phyloP scores from a whole-genome alignment of 2,888 invertebrate genomes.

The Argyresthia goedartella region DNA sequence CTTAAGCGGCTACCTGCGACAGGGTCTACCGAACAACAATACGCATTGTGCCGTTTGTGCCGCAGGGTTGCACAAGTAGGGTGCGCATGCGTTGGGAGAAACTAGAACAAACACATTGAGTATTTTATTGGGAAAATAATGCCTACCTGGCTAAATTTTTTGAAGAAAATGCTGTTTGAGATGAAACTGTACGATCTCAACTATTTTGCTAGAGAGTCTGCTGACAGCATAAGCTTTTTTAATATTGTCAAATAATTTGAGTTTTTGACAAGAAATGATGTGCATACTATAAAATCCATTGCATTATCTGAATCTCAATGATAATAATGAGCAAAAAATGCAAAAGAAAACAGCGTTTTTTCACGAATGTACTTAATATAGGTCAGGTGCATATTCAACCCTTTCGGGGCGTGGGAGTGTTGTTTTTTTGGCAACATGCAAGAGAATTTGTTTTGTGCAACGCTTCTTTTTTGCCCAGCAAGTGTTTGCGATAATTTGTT shows the following conservation, averaged over 20 bases:
- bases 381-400: constrained; percentile 69
- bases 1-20: constrained; percentile 54
- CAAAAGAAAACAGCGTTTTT: constrained; percentile 47
- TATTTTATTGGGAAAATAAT: too few relatives aligned
- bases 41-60: constrained; percentile 36
- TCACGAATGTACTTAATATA: constrained; percentile 44
- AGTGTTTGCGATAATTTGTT: constrained; percentile 69
- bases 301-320: constrained; percentile 34
- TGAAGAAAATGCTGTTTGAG: too few relatives aligned
- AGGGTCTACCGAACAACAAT: constrained; percentile 22
- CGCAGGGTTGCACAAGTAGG: constrained; percentile 41
- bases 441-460: constrained; percentile 47
- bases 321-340: constrained; percentile 58
- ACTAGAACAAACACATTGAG: too few relatives aligned
- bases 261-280: constrained; percentile 13
- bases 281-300: constrained; percentile 33
- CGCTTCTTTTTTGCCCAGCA: constrained; percentile 36
- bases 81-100: constrained; percentile 20
- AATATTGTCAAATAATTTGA: neutral
- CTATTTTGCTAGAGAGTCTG: too few relatives aligned
- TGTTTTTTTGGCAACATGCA: constrained; percentile 32
- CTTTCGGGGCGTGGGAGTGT: constrained; percentile 65
- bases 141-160: too few relatives aligned
- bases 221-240: too few relatives aligned
- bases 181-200: too few relatives aligned